Evolutionary conservation across 2,113 vertebrate species (phyloP).

Genomic region (Condylura cristata): DNA sequence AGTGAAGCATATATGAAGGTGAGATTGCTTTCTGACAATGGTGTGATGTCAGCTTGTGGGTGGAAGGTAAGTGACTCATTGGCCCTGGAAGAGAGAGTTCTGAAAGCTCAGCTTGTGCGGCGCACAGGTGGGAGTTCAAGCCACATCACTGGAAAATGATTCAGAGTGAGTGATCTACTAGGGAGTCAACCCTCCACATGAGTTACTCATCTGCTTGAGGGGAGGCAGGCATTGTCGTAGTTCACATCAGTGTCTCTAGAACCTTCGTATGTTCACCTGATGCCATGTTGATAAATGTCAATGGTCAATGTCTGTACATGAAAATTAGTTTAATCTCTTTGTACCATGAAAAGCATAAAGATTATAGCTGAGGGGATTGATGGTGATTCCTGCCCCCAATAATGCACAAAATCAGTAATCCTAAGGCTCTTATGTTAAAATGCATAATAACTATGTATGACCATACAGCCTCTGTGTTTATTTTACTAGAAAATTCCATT

Average conservation of each 20-base stretch:
- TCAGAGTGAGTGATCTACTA: background rate
- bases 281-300: too few relatives aligned
- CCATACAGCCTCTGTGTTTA: background rate
- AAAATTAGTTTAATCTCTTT: background rate
- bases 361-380: background rate
- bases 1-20: background rate
- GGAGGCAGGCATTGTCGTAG: background rate
- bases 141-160: background rate
- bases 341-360: background rate
- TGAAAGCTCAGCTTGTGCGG: background rate
- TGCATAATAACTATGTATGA: too few relatives aligned
- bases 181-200: background rate
- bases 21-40: background rate
- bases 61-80: background rate
- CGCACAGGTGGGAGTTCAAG: background rate
- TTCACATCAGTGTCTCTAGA: background rate
- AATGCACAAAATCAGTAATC: background rate
- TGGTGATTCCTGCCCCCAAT: too few relatives aligned
- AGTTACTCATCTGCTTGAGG: background rate
- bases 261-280: background rate
- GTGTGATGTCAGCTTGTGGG: background rate
- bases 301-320: background rate
- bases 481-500: background rate
- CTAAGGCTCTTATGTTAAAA: background rate
- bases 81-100: background rate